Base-by-base conservation (phyloP, 2,113 vertebrate genomes). In the Alligator sinensis region DNA sequence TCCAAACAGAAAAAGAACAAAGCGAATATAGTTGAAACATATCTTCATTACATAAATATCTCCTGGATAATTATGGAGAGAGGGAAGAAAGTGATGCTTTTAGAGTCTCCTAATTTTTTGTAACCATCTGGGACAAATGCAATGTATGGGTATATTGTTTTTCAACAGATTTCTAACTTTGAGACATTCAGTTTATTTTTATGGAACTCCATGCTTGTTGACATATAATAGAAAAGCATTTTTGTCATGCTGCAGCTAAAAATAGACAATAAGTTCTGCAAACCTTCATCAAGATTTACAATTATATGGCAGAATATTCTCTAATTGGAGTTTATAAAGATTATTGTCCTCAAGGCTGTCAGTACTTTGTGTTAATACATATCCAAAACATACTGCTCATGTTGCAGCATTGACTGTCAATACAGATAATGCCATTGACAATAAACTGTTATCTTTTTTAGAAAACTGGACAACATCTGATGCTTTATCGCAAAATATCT, bases 371-470 rank as follows among this genome's bases (percentile, higher is more conserved):
- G 55, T 30, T 92, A 70, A 58, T 82, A 81, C 14, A 47, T 81
- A 85, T 6, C 85, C 19, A 85, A 86, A 80, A 79, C 82, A 57
- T 77, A 70, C 14, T 93, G 57, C 34, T 88, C 72, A 47, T 88
- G 75, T 76, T 77, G 64, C n/a, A 77, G 63, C 18, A 76, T 3
- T 74, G 79, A 62, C 75, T 83, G 77, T 54, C 58, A 94, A 70
- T 85, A 83, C 80, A 95, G 81, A 92, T 77, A 93, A 88, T 78
- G 75, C 13, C 6, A 28, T 57, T 81, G 57, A 82, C 57, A 87
- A 62, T 90, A 96, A 96, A 70, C 25, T 92, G 21, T 92, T 82
- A 93, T 84, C 66, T 92, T 30, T 87, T 91, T 80, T 63, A 86
- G 38, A 28, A 83, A 86, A 84, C 72, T 93, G 47, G 62, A 84